phyloP scores from a whole-genome alignment of 2,888 invertebrate genomes.

The Ennomos erosarius region DNA sequence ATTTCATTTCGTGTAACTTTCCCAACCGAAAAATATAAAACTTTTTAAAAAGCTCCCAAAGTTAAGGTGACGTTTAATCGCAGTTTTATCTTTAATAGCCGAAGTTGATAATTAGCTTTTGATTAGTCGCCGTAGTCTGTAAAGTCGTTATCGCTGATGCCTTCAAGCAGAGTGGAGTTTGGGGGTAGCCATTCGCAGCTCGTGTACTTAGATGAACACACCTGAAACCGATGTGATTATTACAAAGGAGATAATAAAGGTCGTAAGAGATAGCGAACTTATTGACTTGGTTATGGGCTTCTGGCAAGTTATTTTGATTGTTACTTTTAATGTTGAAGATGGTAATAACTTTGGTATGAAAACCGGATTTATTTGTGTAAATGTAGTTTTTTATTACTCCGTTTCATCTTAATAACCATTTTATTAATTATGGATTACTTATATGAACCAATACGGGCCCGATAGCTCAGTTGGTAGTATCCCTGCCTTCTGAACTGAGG shows the following conservation, averaged over 20 bases:
- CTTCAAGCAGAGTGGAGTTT: constrained; percentile 83
- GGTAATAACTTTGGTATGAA: constrained; percentile 5
- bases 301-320: constrained; percentile 10
- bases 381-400: too few species aligned
- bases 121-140: constrained; percentile 43
- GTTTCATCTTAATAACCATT: too few species aligned
- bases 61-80: constrained; percentile 41
- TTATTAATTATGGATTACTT: too few species aligned
- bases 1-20: constrained; percentile 18
- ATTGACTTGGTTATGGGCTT: constrained; percentile 22
- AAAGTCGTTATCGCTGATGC: constrained; percentile 52
- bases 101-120: constrained; percentile 45
- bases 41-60: constrained; percentile 27
- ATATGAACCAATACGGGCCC: too few species aligned
- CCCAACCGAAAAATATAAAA: constrained; percentile 24
- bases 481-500: too few species aligned
- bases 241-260: constrained; percentile 31
- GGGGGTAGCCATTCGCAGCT: constrained; percentile 85
- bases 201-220: constrained; percentile 64
- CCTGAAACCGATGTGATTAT: constrained; percentile 49
- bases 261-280: constrained; percentile 12
- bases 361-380: background rate
- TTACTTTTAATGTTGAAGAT: constrained; percentile 14
- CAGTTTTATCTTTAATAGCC: constrained; percentile 41
- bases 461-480: too few species aligned